A percentile compares a stretch with the other conserved stretches of the same genome.
Evolutionary conservation across 2,888 invertebrate genomes (phyloP).

Genomic region (Crocallis elinguaria): DNA sequence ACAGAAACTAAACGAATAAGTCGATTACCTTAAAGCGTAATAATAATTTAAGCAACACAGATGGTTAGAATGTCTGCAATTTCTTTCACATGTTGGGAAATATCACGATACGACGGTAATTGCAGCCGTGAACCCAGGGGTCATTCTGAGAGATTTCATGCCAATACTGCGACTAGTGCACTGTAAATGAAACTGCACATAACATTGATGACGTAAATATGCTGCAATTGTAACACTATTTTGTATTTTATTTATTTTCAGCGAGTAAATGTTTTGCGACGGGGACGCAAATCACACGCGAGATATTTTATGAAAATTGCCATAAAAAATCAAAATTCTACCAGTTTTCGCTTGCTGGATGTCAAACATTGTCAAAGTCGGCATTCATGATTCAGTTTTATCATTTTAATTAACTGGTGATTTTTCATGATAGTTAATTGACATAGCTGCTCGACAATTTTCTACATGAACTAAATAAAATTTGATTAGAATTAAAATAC

Average conservation of each 20-base stretch:
- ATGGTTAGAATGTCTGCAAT: slow-evolving; percentile 58
- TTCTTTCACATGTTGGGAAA: slow-evolving; percentile 71
- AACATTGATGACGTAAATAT: slow-evolving; percentile 2
- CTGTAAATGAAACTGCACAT: slow-evolving; percentile 37
- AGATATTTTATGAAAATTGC: slow-evolving; percentile 50
- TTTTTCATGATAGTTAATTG: too few relatives aligned
- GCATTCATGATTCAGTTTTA: too few relatives aligned
- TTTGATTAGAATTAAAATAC: too few relatives aligned
- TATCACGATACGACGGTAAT: slow-evolving; percentile 68
- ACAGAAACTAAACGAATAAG: slow-evolving; percentile 34
- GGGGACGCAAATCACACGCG: slow-evolving; percentile 79
- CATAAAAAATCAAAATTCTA: slow-evolving; percentile 12
- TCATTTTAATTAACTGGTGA: too few relatives aligned
- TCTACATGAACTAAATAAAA: too few relatives aligned
- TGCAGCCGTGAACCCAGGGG: slow-evolving; percentile 74
- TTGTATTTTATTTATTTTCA: slow-evolving; percentile 45
- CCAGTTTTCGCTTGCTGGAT: too few relatives aligned
- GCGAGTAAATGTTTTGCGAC: slow-evolving; percentile 52
- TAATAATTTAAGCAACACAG: slow-evolving; percentile 43
- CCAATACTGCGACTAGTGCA: slow-evolving; percentile 36
- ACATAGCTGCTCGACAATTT: too few relatives aligned
- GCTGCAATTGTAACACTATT: slow-evolving; percentile 28
- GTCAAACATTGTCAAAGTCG: too few relatives aligned
- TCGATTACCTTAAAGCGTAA: slow-evolving; percentile 18
- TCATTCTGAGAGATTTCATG: slow-evolving; percentile 61